phyloP scores from a whole-genome alignment of 2,888 invertebrate species.

The Rhamphomyia laevipes region DNA sequence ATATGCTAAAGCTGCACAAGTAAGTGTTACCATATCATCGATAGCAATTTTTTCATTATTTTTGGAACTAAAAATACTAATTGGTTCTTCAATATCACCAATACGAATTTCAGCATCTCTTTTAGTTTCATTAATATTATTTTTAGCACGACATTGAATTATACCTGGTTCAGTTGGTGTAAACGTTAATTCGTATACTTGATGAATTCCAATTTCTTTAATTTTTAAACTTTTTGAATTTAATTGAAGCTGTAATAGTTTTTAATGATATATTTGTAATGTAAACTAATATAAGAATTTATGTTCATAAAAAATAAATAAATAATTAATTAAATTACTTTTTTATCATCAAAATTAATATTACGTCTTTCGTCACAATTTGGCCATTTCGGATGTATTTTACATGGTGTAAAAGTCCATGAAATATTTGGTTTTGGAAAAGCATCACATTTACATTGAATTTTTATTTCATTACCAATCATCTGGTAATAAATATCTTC shows the following conservation, averaged over 20 bases:
- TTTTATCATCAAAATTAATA: too few relatives aligned
- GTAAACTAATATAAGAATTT: too few relatives aligned
- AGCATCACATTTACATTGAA: constrained; percentile 43
- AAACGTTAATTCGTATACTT: constrained; percentile 34
- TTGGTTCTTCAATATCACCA: constrained; percentile 31
- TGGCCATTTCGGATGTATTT: constrained; percentile 32
- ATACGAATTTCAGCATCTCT: constrained; percentile 26
- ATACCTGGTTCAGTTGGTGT: constrained; percentile 36
- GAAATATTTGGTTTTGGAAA: constrained; percentile 45
- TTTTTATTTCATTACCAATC: constrained; percentile 31
- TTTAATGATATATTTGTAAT: too few relatives aligned
- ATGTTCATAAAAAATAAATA: too few relatives aligned
- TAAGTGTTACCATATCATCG: constrained; percentile 44
- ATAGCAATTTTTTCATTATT: constrained; percentile 37
- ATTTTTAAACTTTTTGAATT: too few relatives aligned
- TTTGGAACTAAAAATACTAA: constrained; percentile 37
- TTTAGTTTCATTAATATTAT: constrained; percentile 26
- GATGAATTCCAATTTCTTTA: constrained; percentile 2
- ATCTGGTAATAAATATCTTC: constrained; percentile 34
- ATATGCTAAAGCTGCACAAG: constrained; percentile 46
- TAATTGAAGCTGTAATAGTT: too few relatives aligned
- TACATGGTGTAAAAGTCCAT: constrained; percentile 44
- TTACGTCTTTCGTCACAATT: constrained; percentile 17
- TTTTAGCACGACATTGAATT: constrained; percentile 37
- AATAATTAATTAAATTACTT: too few relatives aligned